Conservation (phyloP, 2,113 vertebrate genomes). For the Chlamydotis undulata region DNA sequence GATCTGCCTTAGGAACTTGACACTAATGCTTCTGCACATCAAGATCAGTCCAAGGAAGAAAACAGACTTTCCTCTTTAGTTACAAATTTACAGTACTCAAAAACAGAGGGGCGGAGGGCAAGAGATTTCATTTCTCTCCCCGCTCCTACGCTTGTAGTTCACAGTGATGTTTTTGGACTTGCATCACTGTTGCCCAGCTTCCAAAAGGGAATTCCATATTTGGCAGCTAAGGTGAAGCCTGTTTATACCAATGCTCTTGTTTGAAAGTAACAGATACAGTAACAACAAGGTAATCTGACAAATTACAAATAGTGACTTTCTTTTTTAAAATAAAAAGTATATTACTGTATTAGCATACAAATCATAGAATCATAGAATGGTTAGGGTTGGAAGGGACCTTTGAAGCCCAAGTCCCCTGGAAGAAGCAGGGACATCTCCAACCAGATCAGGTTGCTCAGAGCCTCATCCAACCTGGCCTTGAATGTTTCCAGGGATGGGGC, state of each 20-base stretch:
- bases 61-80: not conserved
- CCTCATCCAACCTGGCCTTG: no score
- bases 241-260: not conserved
- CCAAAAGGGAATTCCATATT: not conserved
- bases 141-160: not conserved
- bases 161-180: not conserved
- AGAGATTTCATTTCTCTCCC: not conserved
- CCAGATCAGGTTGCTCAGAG: no score
- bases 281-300: not conserved
- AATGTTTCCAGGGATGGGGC: no score
- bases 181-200: not conserved
- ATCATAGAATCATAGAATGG: not conserved
- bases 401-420: no score
- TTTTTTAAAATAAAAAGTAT: not conserved
- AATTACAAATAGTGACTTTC: not conserved
- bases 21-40: not conserved
- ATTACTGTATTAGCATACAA: not conserved
- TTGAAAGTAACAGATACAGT: not conserved
- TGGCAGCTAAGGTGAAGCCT: not conserved
- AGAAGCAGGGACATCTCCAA: no score
- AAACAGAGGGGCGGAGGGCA: rapidly evolving
- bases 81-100: not conserved
- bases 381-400: no score
- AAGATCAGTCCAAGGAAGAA: not conserved
- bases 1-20: not conserved